Conservation (phyloP, 2,797 vertebrate species). For the Bovichtus diacanthus region DNA sequence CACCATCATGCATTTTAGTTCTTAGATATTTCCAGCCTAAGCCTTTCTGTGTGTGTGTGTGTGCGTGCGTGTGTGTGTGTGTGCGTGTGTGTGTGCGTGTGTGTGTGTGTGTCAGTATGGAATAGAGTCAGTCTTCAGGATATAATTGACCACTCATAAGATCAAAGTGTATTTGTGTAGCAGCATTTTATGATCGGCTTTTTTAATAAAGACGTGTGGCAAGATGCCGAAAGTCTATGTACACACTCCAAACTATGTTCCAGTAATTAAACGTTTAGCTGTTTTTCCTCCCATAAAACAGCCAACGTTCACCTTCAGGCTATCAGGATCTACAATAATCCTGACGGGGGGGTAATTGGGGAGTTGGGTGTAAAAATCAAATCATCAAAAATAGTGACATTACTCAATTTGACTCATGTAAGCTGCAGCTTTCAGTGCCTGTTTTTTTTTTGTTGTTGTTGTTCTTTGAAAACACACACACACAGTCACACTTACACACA, state of each 20-base stretch:
- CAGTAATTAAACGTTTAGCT: conserved; percentile 57
- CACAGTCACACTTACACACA: conserved; percentile 16
- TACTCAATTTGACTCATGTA: conserved; percentile 52
- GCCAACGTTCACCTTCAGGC: conserved; percentile 34
- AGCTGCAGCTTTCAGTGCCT: conserved; percentile 20
- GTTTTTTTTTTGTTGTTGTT: neutral
- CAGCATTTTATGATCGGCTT: conserved; percentile 54
- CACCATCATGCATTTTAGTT: conserved; percentile 8
- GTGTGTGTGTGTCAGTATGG: conserved; percentile 10
- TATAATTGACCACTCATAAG: conserved; percentile 47
- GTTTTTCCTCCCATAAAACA: conserved; percentile 56
- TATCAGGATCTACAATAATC: conserved; percentile 47
- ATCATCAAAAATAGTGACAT: conserved; percentile 46
- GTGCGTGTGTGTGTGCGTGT: neutral
- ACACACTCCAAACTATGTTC: conserved; percentile 59
- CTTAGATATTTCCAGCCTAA: conserved; percentile 18
- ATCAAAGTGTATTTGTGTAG: conserved; percentile 59
- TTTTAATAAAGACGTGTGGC: conserved; percentile 55
- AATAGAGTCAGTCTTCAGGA: conserved; percentile 38
- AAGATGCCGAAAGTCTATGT: conserved; percentile 54
- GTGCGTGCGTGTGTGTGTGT: neutral
- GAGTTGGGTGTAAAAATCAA: conserved; percentile 44
- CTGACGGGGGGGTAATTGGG: conserved; percentile 33
- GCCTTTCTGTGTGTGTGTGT: neutral
- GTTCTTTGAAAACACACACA: too few relatives aligned